Conservation (phyloP, 2,797 vertebrate genomes). For the Perodicticus potto region DNA sequence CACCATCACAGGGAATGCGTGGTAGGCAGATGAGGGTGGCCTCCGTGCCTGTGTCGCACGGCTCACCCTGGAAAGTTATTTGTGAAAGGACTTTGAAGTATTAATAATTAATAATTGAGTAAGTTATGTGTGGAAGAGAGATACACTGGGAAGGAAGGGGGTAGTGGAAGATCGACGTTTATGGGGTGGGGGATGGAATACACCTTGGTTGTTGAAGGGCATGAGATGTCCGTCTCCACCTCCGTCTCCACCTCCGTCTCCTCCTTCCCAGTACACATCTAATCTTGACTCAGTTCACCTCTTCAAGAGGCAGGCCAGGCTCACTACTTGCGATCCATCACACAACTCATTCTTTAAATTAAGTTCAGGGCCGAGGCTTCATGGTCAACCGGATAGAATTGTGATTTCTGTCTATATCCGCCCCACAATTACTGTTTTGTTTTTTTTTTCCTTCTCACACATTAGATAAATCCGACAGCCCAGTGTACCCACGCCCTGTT, state of each 20-base stretch:
- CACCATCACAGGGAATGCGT: background rate
- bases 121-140: background rate
- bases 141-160: background rate
- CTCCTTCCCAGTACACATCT: background rate
- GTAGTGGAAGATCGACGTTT: background rate
- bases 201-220: background rate
- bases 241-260: background rate
- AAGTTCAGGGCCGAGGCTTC: background rate
- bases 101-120: background rate
- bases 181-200: background rate
- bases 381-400: background rate
- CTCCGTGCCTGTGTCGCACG: background rate
- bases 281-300: background rate
- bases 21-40: background rate
- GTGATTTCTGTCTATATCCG: background rate
- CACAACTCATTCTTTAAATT: background rate
- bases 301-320: background rate
- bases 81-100: background rate
- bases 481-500: slow-evolving; percentile 93
- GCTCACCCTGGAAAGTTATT: background rate
- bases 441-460: slow-evolving; percentile 56
- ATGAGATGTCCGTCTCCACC: background rate
- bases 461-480: slow-evolving; percentile 94
- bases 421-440: slow-evolving; percentile 34
- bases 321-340: background rate